These are phyloP conservation scores for Trachelus iudaicus DNA, from an alignment of 2,888 invertebrate species.

Conservation along the genomic window DNA sequence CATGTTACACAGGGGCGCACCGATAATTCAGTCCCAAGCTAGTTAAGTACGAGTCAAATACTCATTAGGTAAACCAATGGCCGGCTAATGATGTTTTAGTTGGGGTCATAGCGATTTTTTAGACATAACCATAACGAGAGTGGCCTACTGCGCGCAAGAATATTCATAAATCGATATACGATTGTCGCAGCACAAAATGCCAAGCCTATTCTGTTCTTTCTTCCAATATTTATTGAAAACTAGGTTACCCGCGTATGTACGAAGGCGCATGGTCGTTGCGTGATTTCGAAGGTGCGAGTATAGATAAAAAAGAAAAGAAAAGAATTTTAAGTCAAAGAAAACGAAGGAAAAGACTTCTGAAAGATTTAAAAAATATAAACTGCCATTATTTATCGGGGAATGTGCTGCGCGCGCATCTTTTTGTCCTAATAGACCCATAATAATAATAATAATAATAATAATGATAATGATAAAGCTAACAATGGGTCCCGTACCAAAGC, in stretches of 20 bases:
- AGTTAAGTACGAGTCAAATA: slow-evolving; percentile 65
- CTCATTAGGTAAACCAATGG: slow-evolving; percentile 11
- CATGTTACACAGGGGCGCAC: slow-evolving; percentile 68
- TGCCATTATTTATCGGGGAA: too few relatives aligned
- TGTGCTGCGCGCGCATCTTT: too few relatives aligned
- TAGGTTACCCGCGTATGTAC: too few relatives aligned
- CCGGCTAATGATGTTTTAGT: not conserved
- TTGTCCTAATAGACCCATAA: not conserved
- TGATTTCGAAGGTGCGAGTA: slow-evolving; percentile 14
- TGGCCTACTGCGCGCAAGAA: slow-evolving; percentile 41
- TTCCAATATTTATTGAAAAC: slow-evolving; percentile 52
- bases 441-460: slow-evolving; percentile 2
- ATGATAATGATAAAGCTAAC: slow-evolving; percentile 20
- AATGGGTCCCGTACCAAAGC: slow-evolving; percentile 34
- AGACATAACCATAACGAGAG: slow-evolving; percentile 34
- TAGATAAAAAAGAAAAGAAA: slow-evolving; percentile 12
- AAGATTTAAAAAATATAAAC: too few relatives aligned
- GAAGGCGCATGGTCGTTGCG: too few relatives aligned
- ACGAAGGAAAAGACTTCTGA: not conserved
- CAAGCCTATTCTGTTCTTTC: slow-evolving; percentile 51
- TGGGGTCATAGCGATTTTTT: too few relatives aligned
- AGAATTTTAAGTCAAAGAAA: not conserved
- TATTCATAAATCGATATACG: slow-evolving; percentile 21
- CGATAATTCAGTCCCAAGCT: slow-evolving; percentile 71
- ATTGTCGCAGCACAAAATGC: slow-evolving; percentile 24